Evolutionary conservation across 2,113 vertebrate genomes (phyloP), one percentile per base, ranked within the genome.

Genomic region (Gallinago jamesoni): DNA sequence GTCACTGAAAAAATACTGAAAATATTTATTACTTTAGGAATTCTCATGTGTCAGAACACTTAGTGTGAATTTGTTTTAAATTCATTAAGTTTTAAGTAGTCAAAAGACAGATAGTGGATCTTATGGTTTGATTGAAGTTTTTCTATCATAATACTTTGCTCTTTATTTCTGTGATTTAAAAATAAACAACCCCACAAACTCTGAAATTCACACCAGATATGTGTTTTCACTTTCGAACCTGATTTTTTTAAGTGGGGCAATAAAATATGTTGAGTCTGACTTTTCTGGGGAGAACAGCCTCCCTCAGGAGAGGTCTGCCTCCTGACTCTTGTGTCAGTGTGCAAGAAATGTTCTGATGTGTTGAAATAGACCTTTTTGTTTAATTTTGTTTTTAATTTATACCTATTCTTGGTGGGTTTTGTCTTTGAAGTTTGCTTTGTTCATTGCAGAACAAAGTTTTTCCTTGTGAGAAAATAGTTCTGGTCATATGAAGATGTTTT

Each of bases 251-350:
- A 72, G 7, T 15, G 9, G 7, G 19, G 10, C 6, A 35, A 4
- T 89, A 72, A 75, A 72, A 63, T 28, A 23, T 19, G 8, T 12
- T 15, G 23, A 76, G 8, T 52, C 76, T 74, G 33, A 25, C 39
- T 45, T 74, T 50, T 72, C 43, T 10, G 10, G 8, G 11, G 73
- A 22, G 8, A 39, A 10, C 55, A 59, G 20, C 14, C 11, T 60
- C 12, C 12, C 14, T 86, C 31, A 27, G 60, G 23, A 28, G 21
- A 63, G 10, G 24, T 43, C 45, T 53, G 52, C 27, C 25, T 53
- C 27, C 27, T 66, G 63, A 53, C 21, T 66, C 0, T 0, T 2
- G 0, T 37, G 30, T 56, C 21, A 15, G 18, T 50, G 5, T 60
- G 14, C 15, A 52, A 47, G 57, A 78, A 69, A 53, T 25, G 21